Base-by-base conservation (phyloP, 2,797 vertebrate species). In the Myoxocephalus aenaeus region DNA sequence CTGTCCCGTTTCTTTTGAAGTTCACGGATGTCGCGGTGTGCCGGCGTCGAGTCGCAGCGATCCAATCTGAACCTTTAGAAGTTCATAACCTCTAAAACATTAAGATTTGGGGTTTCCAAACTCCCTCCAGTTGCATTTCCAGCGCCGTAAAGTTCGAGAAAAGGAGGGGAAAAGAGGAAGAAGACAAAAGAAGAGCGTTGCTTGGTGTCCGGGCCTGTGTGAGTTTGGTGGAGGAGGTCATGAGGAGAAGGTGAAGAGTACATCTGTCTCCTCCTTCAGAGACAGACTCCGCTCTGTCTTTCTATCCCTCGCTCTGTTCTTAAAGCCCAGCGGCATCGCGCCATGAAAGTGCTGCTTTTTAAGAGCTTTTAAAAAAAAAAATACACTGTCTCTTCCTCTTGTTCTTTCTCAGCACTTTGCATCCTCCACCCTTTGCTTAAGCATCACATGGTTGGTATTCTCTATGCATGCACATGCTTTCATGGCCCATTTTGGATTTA, bases 401-500 rank as follows among this genome's bases (percentile, higher is more conserved):
- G 40, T 65, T 83, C 65, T 76, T 75, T 38, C 62, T 75, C 79
- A 50, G 75, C 63, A 63, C 73, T 81, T 69, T 75, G 44, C 53
- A 2, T 71, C 70, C 66, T 51, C 18, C 29, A 44, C 34, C 59
- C 3, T 4, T 38, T 40, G 18, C 69, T 62, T 1, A 4, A 65
- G 80, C 62, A 77, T 77, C 81, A 42, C 51, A 75, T 32, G 70
- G 65, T 56, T 72, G 72, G 1, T 54, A 36, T 81, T 85, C 80
- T 77, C 75, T 70, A 86, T 80, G 77, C 80, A 73, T 66, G 62
- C 75, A 48, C 79, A 84, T 75, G 80, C 80, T 82, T 89, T 85
- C 81, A 83, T 76, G 80, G 63, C 65, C 74, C 75, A 77, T 86
- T 86, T 85, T 85, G 81, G 70, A 88, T 86, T 86, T 69, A 68